A percentile compares a stretch with the other conserved stretches of the same genome.
Evolutionary conservation across 2,113 vertebrate species (phyloP).

Genomic region (Tachuris rubrigastra): DNA sequence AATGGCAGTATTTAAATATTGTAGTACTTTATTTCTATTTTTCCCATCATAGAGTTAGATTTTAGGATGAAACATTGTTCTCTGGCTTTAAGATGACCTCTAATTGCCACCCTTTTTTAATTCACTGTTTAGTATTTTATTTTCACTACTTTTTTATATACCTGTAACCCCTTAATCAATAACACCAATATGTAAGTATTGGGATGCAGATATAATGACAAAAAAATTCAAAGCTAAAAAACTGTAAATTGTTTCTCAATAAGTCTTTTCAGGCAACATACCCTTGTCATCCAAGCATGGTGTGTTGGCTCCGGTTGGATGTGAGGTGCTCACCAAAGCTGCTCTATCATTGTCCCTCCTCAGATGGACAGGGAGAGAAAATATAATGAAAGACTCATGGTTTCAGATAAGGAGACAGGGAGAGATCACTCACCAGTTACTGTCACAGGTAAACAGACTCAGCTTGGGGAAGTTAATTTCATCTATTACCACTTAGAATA

Average conservation of each 20-base stretch:
- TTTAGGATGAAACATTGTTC: not conserved
- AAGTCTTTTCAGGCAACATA: not conserved
- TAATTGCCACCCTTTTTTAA: not conserved
- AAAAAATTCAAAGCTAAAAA: not conserved
- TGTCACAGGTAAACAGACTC: not conserved
- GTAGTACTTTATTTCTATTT: not conserved
- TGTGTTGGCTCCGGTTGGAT: fast-evolving
- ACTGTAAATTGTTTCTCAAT: not conserved
- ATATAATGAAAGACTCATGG: not conserved
- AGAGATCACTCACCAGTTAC: not conserved
- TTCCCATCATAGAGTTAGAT: not conserved
- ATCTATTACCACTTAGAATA: not conserved
- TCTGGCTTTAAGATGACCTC: not conserved
- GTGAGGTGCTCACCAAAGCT: not conserved
- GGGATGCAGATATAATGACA: not conserved
- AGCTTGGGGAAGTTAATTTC: not conserved
- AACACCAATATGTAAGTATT: not conserved
- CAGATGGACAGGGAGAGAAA: not conserved
- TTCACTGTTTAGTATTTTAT: not conserved
- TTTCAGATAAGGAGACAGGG: not conserved
- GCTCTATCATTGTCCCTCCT: not conserved
- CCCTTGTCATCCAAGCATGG: not conserved
- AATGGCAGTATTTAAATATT: not conserved
- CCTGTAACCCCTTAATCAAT: not conserved
- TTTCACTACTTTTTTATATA: not conserved